phyloP scores from a whole-genome alignment of 2,888 invertebrate genomes.

The Cosmia trapezina region DNA sequence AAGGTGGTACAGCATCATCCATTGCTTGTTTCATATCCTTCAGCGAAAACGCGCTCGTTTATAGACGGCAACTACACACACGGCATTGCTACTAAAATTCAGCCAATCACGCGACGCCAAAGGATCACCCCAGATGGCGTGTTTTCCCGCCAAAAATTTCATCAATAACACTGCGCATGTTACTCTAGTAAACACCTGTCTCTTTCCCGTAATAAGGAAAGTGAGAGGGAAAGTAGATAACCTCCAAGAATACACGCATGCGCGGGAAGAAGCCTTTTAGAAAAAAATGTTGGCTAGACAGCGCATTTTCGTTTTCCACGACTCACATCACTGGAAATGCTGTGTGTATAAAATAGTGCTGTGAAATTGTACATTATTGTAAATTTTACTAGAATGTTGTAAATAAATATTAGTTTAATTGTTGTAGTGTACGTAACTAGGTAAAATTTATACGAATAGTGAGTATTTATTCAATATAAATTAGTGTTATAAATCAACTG shows the following conservation, averaged over 20 bases:
- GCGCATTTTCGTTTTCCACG: constrained; percentile 68
- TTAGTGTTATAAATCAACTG: constrained; percentile 27
- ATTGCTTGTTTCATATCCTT: constrained; percentile 23
- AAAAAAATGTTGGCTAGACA: constrained; percentile 63
- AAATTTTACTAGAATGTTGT: constrained; percentile 57
- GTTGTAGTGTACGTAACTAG: constrained; percentile 54
- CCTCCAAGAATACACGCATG: constrained; percentile 81
- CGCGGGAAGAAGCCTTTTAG: constrained; percentile 71
- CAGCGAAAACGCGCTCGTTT: constrained; percentile 4
- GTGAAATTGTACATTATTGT: constrained; percentile 63
- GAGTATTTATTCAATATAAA: constrained; percentile 16
- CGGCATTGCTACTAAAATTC: constrained; percentile 42
- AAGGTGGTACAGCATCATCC: background rate
- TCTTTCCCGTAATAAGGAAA: constrained; percentile 68
- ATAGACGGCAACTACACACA: constrained; percentile 17
- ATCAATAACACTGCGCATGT: constrained; percentile 90
- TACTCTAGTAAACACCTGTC: constrained; percentile 69
- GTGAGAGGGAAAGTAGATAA: constrained; percentile 79
- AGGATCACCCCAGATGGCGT: constrained; percentile 59
- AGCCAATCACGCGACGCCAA: constrained; percentile 55
- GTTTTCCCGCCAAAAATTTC: constrained; percentile 84
- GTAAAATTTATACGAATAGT: constrained; percentile 39
- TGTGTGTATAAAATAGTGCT: constrained; percentile 68
- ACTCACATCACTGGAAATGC: constrained; percentile 68
- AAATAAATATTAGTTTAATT: constrained; percentile 55